Conservation (phyloP, 2,113 vertebrate species). For the Lepus timidus region DNA sequence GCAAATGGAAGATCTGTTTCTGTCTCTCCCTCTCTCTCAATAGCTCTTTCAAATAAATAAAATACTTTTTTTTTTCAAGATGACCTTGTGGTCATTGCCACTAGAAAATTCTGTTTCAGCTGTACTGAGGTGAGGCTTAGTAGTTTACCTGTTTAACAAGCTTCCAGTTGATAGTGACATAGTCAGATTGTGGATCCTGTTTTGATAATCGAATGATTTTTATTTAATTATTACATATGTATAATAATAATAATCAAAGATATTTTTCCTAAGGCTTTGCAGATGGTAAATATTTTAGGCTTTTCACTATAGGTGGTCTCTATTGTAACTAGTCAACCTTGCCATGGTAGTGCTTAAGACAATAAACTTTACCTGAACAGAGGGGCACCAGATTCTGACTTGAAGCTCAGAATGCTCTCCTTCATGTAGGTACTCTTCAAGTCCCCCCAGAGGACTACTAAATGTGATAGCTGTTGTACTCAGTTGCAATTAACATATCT, state of each 20-base stretch:
- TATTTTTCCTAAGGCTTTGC: background rate
- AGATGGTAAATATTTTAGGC: background rate
- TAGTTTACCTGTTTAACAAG: background rate
- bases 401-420: background rate
- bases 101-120: background rate
- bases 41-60: too few relatives aligned
- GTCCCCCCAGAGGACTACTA: background rate
- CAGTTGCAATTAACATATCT: background rate
- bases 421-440: background rate
- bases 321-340: background rate
- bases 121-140: background rate
- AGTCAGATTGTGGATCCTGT: background rate
- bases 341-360: background rate
- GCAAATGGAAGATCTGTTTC: too few relatives aligned
- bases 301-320: background rate
- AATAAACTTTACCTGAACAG: background rate
- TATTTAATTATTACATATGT: too few relatives aligned
- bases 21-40: too few relatives aligned
- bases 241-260: too few relatives aligned
- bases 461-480: background rate
- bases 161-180: background rate
- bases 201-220: too few relatives aligned
- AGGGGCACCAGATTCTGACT: background rate
- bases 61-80: background rate
- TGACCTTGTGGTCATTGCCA: background rate